phyloP scores from a whole-genome alignment of 1,140 invertebrate genomes.

The Zaprionus capensis region DNA sequence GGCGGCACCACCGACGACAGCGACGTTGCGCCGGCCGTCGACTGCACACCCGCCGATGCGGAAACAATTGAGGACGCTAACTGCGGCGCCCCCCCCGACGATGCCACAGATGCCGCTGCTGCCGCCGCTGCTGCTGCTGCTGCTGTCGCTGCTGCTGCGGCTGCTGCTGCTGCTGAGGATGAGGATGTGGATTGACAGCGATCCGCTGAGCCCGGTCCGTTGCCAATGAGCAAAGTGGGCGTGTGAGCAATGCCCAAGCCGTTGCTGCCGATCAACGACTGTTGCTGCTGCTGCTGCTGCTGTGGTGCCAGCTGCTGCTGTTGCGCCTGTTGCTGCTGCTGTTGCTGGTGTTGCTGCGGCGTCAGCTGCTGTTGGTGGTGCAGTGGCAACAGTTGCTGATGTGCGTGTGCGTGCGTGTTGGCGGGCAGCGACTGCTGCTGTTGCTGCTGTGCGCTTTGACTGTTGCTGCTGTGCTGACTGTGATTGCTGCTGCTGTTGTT shows the following conservation, averaged over 20 bases:
- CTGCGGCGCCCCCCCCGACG: background rate
- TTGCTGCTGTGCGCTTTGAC: conserved; percentile 40
- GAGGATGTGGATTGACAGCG: conserved; percentile 62
- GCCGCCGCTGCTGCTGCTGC: conserved; percentile 69
- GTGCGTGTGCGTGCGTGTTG: conserved; percentile 59
- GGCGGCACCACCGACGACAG: conserved; percentile 37
- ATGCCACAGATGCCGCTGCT: conserved; percentile 24
- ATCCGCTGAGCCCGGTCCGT: conserved; percentile 79
- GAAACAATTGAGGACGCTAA: conserved; percentile 26
- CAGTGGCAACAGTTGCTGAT: conserved; percentile 80
- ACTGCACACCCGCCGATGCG: conserved; percentile 55
- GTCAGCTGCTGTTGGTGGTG: conserved; percentile 61
- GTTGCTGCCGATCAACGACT: conserved; percentile 19
- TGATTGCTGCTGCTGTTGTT: conserved; percentile 41
- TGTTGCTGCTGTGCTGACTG: conserved; percentile 38
- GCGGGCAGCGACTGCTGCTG: conserved; percentile 36
- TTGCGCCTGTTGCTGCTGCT: conserved; percentile 52
- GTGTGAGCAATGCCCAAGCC: conserved; percentile 27
- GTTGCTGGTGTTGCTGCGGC: conserved; percentile 53
- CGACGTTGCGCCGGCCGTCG: conserved; percentile 67
- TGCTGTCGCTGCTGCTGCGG: conserved; percentile 42
- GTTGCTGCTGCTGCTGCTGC: conserved; percentile 43
- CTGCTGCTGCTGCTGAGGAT: conserved; percentile 54
- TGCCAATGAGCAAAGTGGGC: conserved; percentile 67
- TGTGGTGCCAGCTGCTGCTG: conserved; percentile 56